Evolutionary conservation across 2,888 invertebrate genomes (phyloP).

Genomic region (Nasonovia ribisnigri): DNA sequence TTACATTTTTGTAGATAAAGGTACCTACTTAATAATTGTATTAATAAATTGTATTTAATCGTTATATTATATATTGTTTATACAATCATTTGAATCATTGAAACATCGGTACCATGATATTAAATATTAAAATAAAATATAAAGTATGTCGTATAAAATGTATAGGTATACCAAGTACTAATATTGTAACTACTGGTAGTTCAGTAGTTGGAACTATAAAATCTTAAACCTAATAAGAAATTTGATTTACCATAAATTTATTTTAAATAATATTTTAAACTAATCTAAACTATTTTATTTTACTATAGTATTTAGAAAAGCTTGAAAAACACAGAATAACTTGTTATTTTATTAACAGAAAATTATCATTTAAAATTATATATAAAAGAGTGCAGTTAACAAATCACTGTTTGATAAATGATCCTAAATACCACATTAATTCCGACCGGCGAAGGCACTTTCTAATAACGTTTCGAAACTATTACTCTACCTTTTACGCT

Average conservation of each 20-base stretch:
- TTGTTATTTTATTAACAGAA: neutral
- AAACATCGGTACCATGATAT: neutral
- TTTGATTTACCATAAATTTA: neutral
- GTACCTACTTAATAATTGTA: neutral
- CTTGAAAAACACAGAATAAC: neutral
- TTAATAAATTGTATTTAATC: neutral
- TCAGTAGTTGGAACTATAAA: neutral
- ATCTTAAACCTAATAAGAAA: neutral
- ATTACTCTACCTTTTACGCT: constrained; percentile 43
- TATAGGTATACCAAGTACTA: neutral
- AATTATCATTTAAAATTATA: constrained; percentile 26
- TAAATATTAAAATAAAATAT: neutral
- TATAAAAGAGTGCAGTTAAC: neutral
- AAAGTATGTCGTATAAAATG: no score
- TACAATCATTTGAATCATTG: neutral
- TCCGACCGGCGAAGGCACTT: constrained; percentile 33
- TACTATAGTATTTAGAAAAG: neutral
- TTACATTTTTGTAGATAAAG: neutral
- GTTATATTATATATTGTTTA: neutral
- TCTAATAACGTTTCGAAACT: constrained; percentile 54
- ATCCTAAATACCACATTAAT: constrained; percentile 46
- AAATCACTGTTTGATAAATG: constrained; percentile 54
- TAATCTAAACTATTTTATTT: neutral
- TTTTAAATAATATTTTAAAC: neutral
- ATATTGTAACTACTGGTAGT: neutral